Percentiles rank a stretch among this genome's conserved stretches.
phyloP scores from a whole-genome alignment of 2,888 invertebrate genomes.

The Anarsia innoxiella region DNA sequence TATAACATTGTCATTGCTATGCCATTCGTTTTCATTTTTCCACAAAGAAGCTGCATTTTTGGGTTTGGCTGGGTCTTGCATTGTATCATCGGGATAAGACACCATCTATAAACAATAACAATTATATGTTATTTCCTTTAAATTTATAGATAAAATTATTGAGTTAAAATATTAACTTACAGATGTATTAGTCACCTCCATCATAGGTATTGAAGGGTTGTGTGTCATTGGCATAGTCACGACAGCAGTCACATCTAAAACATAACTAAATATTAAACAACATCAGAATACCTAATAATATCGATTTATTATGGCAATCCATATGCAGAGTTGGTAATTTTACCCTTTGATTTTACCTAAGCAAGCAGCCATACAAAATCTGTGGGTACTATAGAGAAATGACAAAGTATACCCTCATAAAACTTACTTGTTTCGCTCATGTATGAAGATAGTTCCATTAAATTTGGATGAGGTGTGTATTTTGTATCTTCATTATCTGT shows the following conservation, averaged over 20 bases:
- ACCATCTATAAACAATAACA: constrained; percentile 40
- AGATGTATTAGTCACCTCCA: constrained; percentile 67
- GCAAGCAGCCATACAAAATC: too few relatives aligned
- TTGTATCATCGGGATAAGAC: constrained; percentile 61
- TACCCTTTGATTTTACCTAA: too few relatives aligned
- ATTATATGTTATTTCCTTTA: constrained; percentile 1
- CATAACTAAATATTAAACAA: too few relatives aligned
- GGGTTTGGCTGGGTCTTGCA: constrained; percentile 64
- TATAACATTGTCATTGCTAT: constrained; percentile 53
- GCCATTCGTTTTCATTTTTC: constrained; percentile 61
- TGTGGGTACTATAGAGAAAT: neutral
- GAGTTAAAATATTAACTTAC: constrained; percentile 36
- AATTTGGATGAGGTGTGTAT: constrained; percentile 55
- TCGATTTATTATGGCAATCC: too few relatives aligned
- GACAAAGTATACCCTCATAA: constrained; percentile 3
- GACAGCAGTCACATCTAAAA: constrained; percentile 67
- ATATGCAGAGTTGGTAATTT: too few relatives aligned
- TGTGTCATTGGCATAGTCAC: constrained; percentile 67
- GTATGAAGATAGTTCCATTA: constrained; percentile 66
- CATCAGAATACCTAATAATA: too few relatives aligned
- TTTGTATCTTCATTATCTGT: constrained; percentile 61
- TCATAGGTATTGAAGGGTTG: constrained; percentile 63
- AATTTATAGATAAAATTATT: constrained; percentile 2
- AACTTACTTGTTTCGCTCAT: constrained; percentile 69
- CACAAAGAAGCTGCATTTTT: constrained; percentile 63